Conservation (phyloP, 2,888 invertebrate genomes). For the Graphium colonna region DNA sequence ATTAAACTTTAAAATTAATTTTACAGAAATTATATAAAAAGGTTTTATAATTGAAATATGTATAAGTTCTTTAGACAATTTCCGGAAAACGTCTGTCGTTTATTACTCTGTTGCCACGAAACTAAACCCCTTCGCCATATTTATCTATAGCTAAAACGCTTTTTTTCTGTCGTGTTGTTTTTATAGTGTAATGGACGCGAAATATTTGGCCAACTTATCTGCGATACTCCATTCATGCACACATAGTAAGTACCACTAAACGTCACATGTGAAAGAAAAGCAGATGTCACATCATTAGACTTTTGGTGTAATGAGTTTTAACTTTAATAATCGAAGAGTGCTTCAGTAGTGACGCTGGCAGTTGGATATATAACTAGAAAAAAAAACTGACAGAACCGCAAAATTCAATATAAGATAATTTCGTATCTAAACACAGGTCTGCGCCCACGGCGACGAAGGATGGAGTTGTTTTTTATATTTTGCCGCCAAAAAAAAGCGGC, state of each 20-base stretch:
- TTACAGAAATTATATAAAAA: too few relatives aligned
- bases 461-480: conserved; percentile 37
- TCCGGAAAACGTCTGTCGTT: conserved; percentile 1
- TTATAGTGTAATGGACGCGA: background rate
- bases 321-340: background rate
- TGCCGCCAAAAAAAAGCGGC: conserved; percentile 28
- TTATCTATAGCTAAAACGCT: conserved; percentile 46
- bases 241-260: background rate
- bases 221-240: background rate
- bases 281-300: background rate
- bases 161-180: background rate
- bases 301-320: background rate
- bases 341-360: conserved; percentile 1
- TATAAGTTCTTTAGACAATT: too few relatives aligned
- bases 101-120: background rate
- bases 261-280: background rate
- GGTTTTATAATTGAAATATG: too few relatives aligned
- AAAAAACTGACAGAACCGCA: conserved; percentile 26
- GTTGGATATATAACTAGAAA: conserved; percentile 8
- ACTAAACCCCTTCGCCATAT: conserved; percentile 36
- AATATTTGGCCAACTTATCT: background rate
- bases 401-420: conserved; percentile 27
- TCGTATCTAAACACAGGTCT: conserved; percentile 39
- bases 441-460: conserved; percentile 40
- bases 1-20: too few relatives aligned